phyloP scores from a whole-genome alignment of 2,113 vertebrate species.

The Nyctereutes procyonoides region DNA sequence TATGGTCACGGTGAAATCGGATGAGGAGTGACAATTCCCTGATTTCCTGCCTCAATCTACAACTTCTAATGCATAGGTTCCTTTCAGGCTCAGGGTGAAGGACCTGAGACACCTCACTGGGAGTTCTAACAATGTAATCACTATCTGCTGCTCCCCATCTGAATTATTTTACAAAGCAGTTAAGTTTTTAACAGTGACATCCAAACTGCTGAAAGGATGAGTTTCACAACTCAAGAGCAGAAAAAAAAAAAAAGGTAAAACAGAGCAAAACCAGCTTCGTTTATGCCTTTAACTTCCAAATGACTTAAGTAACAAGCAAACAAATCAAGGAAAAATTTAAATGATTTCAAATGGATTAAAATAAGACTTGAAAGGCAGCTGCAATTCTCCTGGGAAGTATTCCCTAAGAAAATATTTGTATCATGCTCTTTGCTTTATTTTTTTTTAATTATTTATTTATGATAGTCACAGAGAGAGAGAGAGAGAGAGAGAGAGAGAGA shows the following conservation, averaged over 20 bases:
- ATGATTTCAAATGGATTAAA: slow-evolving; percentile 22
- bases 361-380: neutral
- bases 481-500: too few species aligned
- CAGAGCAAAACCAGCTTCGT: slow-evolving; percentile 19
- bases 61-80: neutral
- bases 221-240: neutral
- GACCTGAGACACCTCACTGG: neutral
- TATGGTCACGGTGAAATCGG: neutral
- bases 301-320: neutral
- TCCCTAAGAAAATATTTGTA: neutral
- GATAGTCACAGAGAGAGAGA: too few species aligned
- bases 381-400: neutral
- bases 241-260: neutral
- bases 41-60: neutral
- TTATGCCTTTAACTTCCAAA: neutral
- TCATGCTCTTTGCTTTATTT: neutral
- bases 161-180: slow-evolving; percentile 33
- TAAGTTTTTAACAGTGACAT: neutral
- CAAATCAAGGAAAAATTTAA: neutral
- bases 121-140: neutral
- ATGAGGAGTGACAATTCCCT: neutral
- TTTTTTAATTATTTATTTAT: too few species aligned
- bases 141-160: neutral
- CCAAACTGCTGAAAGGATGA: neutral
- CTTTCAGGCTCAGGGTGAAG: neutral